phyloP scores from a whole-genome alignment of 2,888 invertebrate species.

The Hoplodrina ambigua region DNA sequence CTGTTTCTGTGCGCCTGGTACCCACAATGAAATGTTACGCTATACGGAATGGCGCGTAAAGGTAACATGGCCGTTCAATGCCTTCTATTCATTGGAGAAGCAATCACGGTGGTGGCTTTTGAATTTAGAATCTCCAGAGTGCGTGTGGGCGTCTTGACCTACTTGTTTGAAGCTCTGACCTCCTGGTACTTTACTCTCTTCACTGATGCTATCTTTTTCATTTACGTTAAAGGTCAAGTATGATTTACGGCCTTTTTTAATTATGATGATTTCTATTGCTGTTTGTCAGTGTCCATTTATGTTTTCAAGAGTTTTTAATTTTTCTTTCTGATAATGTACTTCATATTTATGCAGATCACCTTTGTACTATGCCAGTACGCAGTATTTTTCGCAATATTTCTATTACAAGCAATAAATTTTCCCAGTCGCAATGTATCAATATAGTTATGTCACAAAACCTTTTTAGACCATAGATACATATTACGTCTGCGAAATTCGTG shows the following conservation, averaged over 20 bases:
- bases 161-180: constrained; percentile 60
- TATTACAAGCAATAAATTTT: background rate
- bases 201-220: constrained; percentile 53
- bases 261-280: constrained; percentile 19
- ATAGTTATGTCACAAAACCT: constrained; percentile 6
- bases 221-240: constrained; percentile 41
- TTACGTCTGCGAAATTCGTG: constrained; percentile 28
- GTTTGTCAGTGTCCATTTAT: background rate
- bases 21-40: constrained; percentile 51
- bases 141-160: constrained; percentile 68
- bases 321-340: background rate
- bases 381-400: background rate
- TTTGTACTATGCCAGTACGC: background rate
- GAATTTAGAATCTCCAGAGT: constrained; percentile 60
- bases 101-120: constrained; percentile 57
- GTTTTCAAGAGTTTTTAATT: background rate
- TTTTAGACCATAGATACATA: constrained; percentile 18
- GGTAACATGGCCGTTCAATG: constrained; percentile 56
- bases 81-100: constrained; percentile 53
- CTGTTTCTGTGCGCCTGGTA: constrained; percentile 35
- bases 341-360: background rate
- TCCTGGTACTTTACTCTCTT: constrained; percentile 51
- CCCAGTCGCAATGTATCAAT: constrained; percentile 20
- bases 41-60: constrained; percentile 48
- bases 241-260: constrained; percentile 33